Base-by-base conservation (phyloP, 2,113 vertebrate species). In the Agapornis roseicollis region DNA sequence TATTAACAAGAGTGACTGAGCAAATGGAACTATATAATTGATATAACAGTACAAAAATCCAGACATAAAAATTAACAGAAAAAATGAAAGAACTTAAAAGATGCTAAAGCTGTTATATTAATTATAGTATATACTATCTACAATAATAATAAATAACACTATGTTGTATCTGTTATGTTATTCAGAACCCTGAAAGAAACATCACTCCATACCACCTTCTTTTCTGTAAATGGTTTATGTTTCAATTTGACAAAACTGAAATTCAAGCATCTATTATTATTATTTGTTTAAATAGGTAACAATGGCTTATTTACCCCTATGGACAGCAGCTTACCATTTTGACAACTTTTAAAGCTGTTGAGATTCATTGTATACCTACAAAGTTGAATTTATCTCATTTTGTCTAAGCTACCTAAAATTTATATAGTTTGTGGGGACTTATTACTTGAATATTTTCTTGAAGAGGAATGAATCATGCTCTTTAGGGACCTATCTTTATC, bases 361-460 rank as follows among this genome's bases (percentile, higher is more conserved):
- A 28, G 10, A 60, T 37, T 70, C 37, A 37, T 33, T 44, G 72
- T 61, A 39, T 44, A 61, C 10, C 13, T 20, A 16, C 80, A 50
- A 71, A 9, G 2, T 17, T 49, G n/a, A 60, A 44, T 55, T 37
- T 31, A 39, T 64, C 11, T 74, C 16, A 42, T 74, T 71, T 80
- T 65, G 3, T 17, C 19, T 60, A 55, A 49, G 17, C 20, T 28
- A 44, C 5, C 17, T 64, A 56, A 65, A 85, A 71, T 14, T 28
- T 9, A 31, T 4, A 19, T 18, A 13, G 2, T 4, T 53, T 33
- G 35, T 17, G 5, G 5, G 0, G 0, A 24, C 13, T 63, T 63
- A 35, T 14, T 78, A 41, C 16, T 64, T n/a, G 7, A 23, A 25
- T 13, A 42, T 53, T 52, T 82, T 89, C 23, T 13, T 86, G 42